These are phyloP conservation scores for Lasioglossum baleicum DNA, from an alignment of 1,140 invertebrate species.

Conservation along the genomic window DNA sequence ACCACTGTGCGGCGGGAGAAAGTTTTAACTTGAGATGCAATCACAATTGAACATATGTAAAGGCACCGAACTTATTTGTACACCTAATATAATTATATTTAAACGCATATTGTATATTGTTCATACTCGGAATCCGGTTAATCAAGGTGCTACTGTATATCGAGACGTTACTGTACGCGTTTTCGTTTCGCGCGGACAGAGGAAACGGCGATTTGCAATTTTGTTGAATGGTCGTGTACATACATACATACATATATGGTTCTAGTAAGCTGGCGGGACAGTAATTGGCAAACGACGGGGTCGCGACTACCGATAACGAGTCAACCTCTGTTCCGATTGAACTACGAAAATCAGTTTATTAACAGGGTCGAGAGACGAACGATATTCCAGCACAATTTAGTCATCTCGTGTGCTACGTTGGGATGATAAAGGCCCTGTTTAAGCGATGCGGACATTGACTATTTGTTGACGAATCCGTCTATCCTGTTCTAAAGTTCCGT, in stretches of 20 bases:
- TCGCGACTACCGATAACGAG: slow-evolving; percentile 42
- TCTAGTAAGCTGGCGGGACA: slow-evolving; percentile 28
- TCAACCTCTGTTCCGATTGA: slow-evolving; percentile 41
- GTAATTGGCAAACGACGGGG: slow-evolving; percentile 41
- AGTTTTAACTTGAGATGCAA: no score
- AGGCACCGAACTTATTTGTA: no score
- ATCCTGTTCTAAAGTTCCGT: neutral
- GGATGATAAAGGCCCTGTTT: neutral
- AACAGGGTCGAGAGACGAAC: slow-evolving; percentile 17
- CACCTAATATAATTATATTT: no score
- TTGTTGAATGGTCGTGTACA: neutral
- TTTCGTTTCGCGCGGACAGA: neutral
- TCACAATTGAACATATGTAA: no score
- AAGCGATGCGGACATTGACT: neutral
- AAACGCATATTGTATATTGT: no score
- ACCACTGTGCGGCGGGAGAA: no score
- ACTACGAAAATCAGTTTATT: slow-evolving; percentile 37
- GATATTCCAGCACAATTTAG: slow-evolving; percentile 41
- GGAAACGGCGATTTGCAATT: slow-evolving; percentile 28
- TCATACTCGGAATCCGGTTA: no score
- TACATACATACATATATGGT: neutral
- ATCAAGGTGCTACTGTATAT: no score
- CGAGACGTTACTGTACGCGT: neutral
- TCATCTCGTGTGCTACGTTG: slow-evolving; percentile 14
- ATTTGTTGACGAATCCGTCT: neutral